Base-by-base conservation (phyloP, 1,140 invertebrate genomes). In the Drosophila quadrilineata region DNA sequence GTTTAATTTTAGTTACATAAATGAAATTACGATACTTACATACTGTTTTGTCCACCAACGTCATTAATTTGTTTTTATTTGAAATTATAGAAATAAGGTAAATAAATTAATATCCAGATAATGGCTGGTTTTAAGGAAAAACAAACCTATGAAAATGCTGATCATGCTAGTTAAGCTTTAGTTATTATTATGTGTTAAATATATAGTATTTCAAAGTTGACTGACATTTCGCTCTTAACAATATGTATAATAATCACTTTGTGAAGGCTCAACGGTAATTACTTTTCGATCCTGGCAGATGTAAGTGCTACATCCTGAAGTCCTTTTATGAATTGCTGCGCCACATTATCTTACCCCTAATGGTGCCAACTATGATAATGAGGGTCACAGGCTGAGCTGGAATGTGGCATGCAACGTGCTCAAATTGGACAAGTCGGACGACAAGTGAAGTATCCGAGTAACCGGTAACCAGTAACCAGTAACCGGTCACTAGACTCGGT, bases 361-460 rank as follows among this genome's bases (percentile, higher is more conserved):
- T 76, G 73, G 84, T 87, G 84, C 59, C 75, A 87, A 77, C 75
- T 74, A 77, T 68, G 77, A 87, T 88, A 88, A 88, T 88, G 73
- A 88, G 84, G 85, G 85, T 85, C 72, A 63, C 59, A 58, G n/a
- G n/a, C n/a, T 40, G 67, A 66, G 52, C 59, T 59, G 76, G 75
- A 71, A 79, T 71, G 67, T 57, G 71, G 67, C n/a, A n/a, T n/a
- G n/a, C n/a, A n/a, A n/a, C n/a, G n/a, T n/a, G n/a, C n/a, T n/a
- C n/a, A n/a, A n/a, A n/a, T n/a, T n/a, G n/a, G n/a, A n/a, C n/a
- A n/a, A n/a, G n/a, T n/a, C n/a, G n/a, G 68, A 41, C 59, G 50
- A 38, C 29, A 58, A 28, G 10, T 38, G 21, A 26, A 45, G 33
- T 28, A 54, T 31, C 45, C 17, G 26, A 35, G 19, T 21, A 6